A percentile compares a stretch with the other conserved stretches of the same genome.
Evolutionary conservation across 2,888 invertebrate species (phyloP).

Genomic region (Mythimna pallens): DNA sequence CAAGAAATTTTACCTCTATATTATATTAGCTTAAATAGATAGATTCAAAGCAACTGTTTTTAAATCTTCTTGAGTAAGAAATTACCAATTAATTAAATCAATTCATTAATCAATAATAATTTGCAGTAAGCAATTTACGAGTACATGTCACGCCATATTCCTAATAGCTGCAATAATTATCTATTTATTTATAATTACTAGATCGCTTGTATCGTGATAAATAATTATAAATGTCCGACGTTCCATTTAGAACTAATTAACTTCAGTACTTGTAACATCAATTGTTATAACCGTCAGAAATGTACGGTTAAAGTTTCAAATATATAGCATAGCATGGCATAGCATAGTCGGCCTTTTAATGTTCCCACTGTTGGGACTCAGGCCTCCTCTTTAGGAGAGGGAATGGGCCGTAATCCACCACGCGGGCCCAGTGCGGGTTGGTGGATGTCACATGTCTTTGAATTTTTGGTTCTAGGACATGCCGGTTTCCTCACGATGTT

Average conservation of each 20-base stretch:
- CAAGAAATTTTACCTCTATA: too few species aligned
- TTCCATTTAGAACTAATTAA: conserved; percentile 16
- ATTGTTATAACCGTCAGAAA: conserved; percentile 13
- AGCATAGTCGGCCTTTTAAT: too few species aligned
- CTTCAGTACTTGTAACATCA: conserved; percentile 22
- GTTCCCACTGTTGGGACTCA: too few species aligned
- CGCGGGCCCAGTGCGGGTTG: too few species aligned
- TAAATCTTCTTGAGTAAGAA: conserved; percentile 6
- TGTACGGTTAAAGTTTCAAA: background rate
- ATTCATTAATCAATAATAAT: background rate
- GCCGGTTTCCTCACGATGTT: too few species aligned
- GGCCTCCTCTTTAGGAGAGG: too few species aligned
- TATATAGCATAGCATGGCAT: too few species aligned
- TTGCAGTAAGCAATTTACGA: conserved; percentile 22
- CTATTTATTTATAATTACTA: conserved; percentile 29
- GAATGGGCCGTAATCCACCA: too few species aligned
- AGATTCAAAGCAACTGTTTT: too few species aligned
- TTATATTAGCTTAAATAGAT: too few species aligned
- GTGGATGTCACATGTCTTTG: too few species aligned
- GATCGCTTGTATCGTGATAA: conserved; percentile 34
- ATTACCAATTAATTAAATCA: conserved; percentile 19
- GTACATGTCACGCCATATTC: conserved; percentile 22
- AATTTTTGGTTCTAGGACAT: too few species aligned
- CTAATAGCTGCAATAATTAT: conserved; percentile 31
- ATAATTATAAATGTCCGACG: conserved; percentile 35